Evolutionary conservation across 2,888 invertebrate genomes (phyloP).

Genomic region (Apamea epomidion): DNA sequence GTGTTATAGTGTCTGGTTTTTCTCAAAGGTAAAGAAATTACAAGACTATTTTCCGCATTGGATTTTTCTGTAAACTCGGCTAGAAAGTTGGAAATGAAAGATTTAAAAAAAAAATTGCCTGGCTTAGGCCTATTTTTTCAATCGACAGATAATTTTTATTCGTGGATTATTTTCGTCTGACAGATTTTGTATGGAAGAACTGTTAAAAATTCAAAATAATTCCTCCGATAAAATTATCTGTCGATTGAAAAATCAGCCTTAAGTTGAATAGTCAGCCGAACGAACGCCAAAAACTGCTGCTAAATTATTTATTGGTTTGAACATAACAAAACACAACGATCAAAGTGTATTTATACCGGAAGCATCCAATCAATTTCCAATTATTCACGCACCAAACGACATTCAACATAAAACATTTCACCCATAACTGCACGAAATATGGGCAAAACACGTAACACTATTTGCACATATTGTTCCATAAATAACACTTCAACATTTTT

Average conservation of each 20-base stretch:
- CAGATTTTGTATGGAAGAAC: too few relatives aligned
- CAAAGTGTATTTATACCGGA: constrained; percentile 3
- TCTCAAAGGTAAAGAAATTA: constrained; percentile 1
- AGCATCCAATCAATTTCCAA: constrained; percentile 23
- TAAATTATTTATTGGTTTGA: constrained; percentile 9
- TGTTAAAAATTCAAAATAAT: too few relatives aligned
- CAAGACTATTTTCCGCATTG: background rate
- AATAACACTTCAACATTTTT: constrained; percentile 51
- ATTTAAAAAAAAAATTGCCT: background rate
- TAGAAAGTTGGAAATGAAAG: background rate
- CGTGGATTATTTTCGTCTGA: too few relatives aligned
- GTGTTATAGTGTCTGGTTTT: constrained; percentile 20
- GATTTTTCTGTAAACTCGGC: background rate
- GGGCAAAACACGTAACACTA: constrained; percentile 24
- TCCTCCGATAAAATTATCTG: background rate
- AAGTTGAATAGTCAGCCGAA: background rate
- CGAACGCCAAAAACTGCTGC: background rate
- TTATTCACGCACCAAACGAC: constrained; percentile 14
- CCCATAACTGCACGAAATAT: constrained; percentile 29
- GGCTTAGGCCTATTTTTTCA: too few relatives aligned
- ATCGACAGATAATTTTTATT: too few relatives aligned
- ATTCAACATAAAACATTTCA: constrained; percentile 20
- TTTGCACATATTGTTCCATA: constrained; percentile 49
- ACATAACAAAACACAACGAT: background rate
- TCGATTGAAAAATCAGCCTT: too few relatives aligned